Conservation (phyloP, 2,113 vertebrate species). For the Carassius gibelio region DNA sequence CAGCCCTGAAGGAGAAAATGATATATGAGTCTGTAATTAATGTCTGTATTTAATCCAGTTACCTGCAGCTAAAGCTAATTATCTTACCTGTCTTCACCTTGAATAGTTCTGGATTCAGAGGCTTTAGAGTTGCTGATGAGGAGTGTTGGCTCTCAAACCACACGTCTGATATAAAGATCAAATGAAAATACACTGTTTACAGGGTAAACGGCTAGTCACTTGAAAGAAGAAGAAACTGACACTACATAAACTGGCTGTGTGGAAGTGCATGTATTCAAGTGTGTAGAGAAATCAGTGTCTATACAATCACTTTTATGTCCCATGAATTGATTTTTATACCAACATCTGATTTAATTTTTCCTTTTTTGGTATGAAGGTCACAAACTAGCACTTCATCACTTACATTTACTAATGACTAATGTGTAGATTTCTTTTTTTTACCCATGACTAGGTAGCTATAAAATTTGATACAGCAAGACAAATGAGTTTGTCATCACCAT, state of each 20-base stretch:
- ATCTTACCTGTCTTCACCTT: not conserved
- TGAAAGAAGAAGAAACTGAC: not conserved
- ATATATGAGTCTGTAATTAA: not conserved
- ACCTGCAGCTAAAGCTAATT: conserved; percentile 9
- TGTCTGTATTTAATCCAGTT: not conserved
- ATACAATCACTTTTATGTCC: not conserved
- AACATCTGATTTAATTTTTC: not conserved
- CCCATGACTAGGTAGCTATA: not conserved
- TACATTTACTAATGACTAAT: no score
- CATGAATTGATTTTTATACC: not conserved
- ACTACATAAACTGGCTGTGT: not conserved
- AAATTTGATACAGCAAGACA: not conserved
- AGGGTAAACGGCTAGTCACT: conserved; percentile 1
- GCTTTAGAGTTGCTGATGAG: not conserved
- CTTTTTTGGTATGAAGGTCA: not conserved
- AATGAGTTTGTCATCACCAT: not conserved
- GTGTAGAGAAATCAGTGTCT: not conserved
- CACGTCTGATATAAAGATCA: conserved; percentile 24
- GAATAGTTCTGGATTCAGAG: conserved; percentile 5
- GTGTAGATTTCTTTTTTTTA: no score
- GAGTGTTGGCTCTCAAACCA: conserved; percentile 33
- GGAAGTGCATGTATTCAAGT: not conserved
- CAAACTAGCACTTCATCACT: no score
- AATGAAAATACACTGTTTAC: conserved; percentile 37
- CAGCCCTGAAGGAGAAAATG: conserved; percentile 1